These are phyloP conservation scores for Andrena bicolor DNA, from an alignment of 2,888 invertebrate genomes.

Conservation along the genomic window DNA sequence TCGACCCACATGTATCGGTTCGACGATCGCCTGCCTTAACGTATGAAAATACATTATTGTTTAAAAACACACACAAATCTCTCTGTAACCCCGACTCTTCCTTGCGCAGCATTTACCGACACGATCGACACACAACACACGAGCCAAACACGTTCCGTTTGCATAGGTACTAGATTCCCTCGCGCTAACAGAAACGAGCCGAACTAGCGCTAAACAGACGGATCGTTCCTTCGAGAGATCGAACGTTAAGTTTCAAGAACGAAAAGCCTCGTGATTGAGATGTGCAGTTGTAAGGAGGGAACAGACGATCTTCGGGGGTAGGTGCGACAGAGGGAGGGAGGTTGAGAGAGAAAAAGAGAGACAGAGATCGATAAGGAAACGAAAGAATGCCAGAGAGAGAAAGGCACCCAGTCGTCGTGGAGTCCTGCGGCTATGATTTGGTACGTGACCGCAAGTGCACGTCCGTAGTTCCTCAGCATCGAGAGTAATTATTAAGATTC, in stretches of 20 bases:
- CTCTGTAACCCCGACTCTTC: slow-evolving; percentile 62
- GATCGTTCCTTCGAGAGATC: background rate
- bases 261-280: background rate
- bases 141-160: background rate
- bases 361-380: slow-evolving; percentile 21
- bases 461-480: slow-evolving; percentile 73
- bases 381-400: slow-evolving; percentile 46
- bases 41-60: slow-evolving; percentile 71
- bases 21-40: slow-evolving; percentile 56
- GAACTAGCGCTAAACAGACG: background rate
- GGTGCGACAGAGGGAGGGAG: background rate
- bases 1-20: slow-evolving; percentile 60
- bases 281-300: background rate
- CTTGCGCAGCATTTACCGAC: slow-evolving; percentile 39
- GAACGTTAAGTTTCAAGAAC: background rate
- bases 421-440: slow-evolving; percentile 75
- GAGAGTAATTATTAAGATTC: slow-evolving; percentile 43
- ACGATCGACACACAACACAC: slow-evolving; percentile 33
- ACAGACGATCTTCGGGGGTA: background rate
- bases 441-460: slow-evolving; percentile 78
- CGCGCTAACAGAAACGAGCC: background rate
- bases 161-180: slow-evolving; percentile 3
- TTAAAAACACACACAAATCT: slow-evolving; percentile 67
- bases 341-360: slow-evolving; percentile 11
- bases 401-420: slow-evolving; percentile 64